Base-by-base conservation (phyloP, 1,140 invertebrate species). In the Chrysoperla carnea region DNA sequence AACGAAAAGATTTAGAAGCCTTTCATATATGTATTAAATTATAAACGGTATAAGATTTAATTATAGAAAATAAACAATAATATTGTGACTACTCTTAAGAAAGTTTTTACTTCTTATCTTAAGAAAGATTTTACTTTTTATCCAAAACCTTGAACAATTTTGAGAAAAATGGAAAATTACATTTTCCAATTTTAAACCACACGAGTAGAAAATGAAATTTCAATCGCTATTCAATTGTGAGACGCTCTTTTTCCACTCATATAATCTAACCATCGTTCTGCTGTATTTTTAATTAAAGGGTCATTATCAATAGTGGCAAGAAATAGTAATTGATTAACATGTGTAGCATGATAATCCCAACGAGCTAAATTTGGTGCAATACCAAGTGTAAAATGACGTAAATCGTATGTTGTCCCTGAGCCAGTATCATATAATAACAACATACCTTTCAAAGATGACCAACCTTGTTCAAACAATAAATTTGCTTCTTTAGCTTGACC, bases 321-420 rank as follows among this genome's bases (percentile, higher is more conserved):
- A 36, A 93, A 70, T 40, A 96, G 74, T 27, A 99, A 68, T 55
- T 98, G 91, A 67, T 95, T 97, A 15, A 99, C 84, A 61, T 99
- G 95, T 8, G 93, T 95, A 6, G 90, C 87, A 64, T 99, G 95
- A 60, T 99, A 99, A 61, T 99, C 95, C 89, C 94, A 96, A 46
- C 83, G 61, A 11, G 84, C 84, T 42, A 88, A 68, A 65, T 99
- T 99, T 0, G 95, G 95, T 27, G 91, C 80, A 8, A 81, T 74
- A 17, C 83, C 82, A 12, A 93, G 59, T 1, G 84, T 88, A 52
- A 96, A 77, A 62, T 99, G 94, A 4, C 93, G 66, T 33, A 99
- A 68, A 67, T 99, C 95, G 63, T 99, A 99, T 37, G 87, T 79
- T n/a, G 92, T 94, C 11, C 90, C 90, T 31, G 84, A 85, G 4